phyloP scores from a whole-genome alignment of 1,140 invertebrate genomes.

The Cherax destructor region DNA sequence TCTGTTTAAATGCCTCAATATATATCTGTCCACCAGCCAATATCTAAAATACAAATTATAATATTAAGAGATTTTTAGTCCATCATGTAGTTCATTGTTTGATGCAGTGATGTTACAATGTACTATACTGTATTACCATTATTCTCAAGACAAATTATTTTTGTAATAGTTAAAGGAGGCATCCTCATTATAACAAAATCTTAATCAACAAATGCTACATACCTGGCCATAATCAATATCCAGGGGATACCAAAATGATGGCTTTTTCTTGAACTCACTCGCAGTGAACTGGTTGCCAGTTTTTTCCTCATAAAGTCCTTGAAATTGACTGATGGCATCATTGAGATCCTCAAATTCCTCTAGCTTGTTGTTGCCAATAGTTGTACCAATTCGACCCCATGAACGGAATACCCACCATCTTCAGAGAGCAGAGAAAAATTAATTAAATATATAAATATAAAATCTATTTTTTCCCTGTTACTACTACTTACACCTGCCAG shows the following conservation, averaged over 20 bases:
- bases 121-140: too few relatives aligned
- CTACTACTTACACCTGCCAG: too few relatives aligned
- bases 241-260: constrained; percentile 89
- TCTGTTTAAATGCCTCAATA: too few relatives aligned
- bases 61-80: too few relatives aligned
- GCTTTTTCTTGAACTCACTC: constrained; percentile 86
- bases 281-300: constrained; percentile 88
- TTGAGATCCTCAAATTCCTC: constrained; percentile 79
- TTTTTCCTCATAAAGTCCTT: constrained; percentile 86
- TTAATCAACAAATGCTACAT: not conserved
- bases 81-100: too few relatives aligned
- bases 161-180: too few relatives aligned
- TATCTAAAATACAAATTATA: too few relatives aligned
- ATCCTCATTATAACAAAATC: too few relatives aligned
- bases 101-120: too few relatives aligned
- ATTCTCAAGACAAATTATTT: too few relatives aligned
- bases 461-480: too few relatives aligned
- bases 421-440: constrained; percentile 42
- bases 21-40: too few relatives aligned
- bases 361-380: constrained; percentile 88
- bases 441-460: not conserved
- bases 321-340: constrained; percentile 83
- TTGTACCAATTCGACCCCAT: constrained; percentile 97
- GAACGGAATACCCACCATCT: constrained; percentile 90
- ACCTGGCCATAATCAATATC: constrained; percentile 91